Evolutionary conservation across 30 jellyfish, hydroid and myxozoan genomes (phyloP).

Genomic region (Aurelia coerulea): DNA sequence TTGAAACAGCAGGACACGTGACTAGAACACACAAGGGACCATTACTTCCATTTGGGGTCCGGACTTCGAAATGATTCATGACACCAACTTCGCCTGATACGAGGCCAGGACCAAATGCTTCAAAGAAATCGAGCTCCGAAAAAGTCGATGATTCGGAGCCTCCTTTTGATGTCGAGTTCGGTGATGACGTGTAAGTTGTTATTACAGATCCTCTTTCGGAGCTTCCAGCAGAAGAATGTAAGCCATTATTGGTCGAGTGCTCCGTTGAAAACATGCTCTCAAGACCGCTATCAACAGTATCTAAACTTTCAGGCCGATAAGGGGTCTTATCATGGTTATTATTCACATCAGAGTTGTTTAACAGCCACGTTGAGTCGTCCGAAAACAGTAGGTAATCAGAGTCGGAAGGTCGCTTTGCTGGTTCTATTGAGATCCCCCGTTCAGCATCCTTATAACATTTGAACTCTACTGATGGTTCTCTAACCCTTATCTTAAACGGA

Average conservation of each 20-base stretch:
- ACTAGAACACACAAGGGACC: slow-evolving; percentile 95
- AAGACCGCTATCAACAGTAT: slow-evolving; percentile 52
- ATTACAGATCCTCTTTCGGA: slow-evolving; percentile 37
- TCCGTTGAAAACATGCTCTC: slow-evolving; percentile 25
- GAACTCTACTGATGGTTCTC: slow-evolving; percentile 52
- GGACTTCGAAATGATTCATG: slow-evolving; percentile 78
- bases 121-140: slow-evolving; percentile 31
- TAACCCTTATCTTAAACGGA: slow-evolving; percentile 79
- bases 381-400: slow-evolving; percentile 30
- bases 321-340: neutral
- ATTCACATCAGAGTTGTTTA: neutral
- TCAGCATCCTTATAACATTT: slow-evolving; percentile 32
- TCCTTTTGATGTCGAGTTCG: slow-evolving; percentile 29
- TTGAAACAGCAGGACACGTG: slow-evolving; percentile 98
- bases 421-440: slow-evolving; percentile 40
- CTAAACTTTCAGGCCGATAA: slow-evolving; percentile 32
- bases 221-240: neutral
- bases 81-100: slow-evolving; percentile 88
- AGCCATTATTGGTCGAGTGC: neutral
- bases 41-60: slow-evolving; percentile 70
- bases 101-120: slow-evolving; percentile 85
- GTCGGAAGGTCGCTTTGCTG: slow-evolving; percentile 32
- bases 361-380: neutral
- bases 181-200: slow-evolving; percentile 11
- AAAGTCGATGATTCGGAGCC: slow-evolving; percentile 47